A percentile compares a stretch with the other conserved stretches of the same genome.
phyloP scores from a whole-genome alignment of 2,113 vertebrate species.

The Nothocercus nigrocapillus region DNA sequence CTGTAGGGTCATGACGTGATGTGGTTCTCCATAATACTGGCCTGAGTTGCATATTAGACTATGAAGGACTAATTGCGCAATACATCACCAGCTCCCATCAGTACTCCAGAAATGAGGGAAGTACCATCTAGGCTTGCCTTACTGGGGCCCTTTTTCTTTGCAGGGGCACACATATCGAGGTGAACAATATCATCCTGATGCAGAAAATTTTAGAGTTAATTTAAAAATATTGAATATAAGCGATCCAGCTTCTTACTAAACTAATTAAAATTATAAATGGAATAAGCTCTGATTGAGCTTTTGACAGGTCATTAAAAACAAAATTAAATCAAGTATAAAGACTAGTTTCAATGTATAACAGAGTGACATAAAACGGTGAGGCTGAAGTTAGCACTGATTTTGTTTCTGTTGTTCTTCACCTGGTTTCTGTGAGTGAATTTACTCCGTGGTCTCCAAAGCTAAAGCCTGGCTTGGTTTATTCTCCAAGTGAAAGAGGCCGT shows the following conservation, averaged over 20 bases:
- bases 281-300: constrained; percentile 76
- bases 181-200: neutral
- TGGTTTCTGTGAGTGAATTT: constrained; percentile 52
- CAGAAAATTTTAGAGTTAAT: constrained; percentile 72
- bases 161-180: neutral
- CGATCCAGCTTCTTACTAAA: constrained; percentile 69
- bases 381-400: constrained; percentile 61
- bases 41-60: neutral
- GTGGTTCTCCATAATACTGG: neutral
- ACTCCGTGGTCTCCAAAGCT: constrained; percentile 39
- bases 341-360: constrained; percentile 70
- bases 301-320: constrained; percentile 77
- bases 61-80: neutral
- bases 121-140: neutral
- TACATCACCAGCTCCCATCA: neutral
- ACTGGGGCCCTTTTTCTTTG: neutral
- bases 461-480: constrained; percentile 52
- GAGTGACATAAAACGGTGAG: constrained; percentile 68
- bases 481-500: constrained; percentile 13
- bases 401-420: constrained; percentile 50
- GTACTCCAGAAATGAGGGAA: neutral
- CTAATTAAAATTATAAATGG: constrained; percentile 83
- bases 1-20: neutral
- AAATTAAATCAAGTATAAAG: constrained; percentile 67
- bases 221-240: constrained; percentile 71